Evolutionary conservation across 2,888 invertebrate genomes (phyloP), one percentile per base, ranked within the genome.

Genomic region (Spatulosminthurus flaviceps): DNA sequence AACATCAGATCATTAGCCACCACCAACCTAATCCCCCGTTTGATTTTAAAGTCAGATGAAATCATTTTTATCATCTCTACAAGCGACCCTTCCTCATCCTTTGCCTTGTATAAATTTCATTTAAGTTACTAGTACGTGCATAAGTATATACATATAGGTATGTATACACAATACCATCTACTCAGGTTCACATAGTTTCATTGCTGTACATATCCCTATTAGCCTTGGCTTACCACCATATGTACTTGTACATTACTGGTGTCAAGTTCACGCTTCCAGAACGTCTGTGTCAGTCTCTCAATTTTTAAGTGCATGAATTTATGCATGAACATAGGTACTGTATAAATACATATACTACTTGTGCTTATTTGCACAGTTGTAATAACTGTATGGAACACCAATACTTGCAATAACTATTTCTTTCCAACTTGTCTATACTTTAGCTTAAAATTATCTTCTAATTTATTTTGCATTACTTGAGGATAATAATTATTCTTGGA

Each of bases 31-130:
- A 78, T 78, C 81, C 79, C 67, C 75, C 77, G 72, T 81, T 81
- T 79, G 76, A 79, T 81, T 81, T 81, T 77, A 79, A 74, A 81
- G 76, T 79, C 76, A 79, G 73, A 79, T 79, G 79, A 79, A 79
- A 78, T 78, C 70, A 78, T 78, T 78, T 78, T 64, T 64, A 60
- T 75, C 75, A 64, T 60, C n/a, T 21, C n/a, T 21, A 61, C 41
- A 64, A 13, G 24, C 64, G 34, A 61, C 75, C 75, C 64, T 75
- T 61, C 41, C 73, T 60, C 73, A 22, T n/a, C 28, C 73, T 75
- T 29, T 22, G 24, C 24, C 64, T 11, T 64, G 11, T 64, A 64
- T 60, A 26, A 64, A 22, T 24, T 64, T 22, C 64, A 64, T 26
- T 24, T 11, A 64, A 64, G 22, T 22, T n/a, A 64, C 22, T 24